Percentiles rank a stretch among this genome's conserved stretches.
These are phyloP conservation scores for Zele albiditarsus DNA, from an alignment of 2,888 invertebrate species.

Conservation along the genomic window DNA sequence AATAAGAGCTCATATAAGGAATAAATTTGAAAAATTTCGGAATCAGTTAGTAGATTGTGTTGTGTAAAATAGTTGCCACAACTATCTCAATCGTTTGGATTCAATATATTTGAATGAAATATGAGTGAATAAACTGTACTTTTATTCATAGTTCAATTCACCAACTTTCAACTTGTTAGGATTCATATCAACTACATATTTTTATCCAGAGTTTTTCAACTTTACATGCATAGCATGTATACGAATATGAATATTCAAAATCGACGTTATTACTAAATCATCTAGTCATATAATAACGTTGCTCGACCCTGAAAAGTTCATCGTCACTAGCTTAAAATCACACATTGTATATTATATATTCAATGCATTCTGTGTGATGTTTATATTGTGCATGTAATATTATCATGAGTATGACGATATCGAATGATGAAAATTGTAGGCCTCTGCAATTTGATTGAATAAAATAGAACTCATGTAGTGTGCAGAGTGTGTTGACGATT, in stretches of 20 bases:
- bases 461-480: slow-evolving; percentile 19
- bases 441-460: slow-evolving; percentile 12
- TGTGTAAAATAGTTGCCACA: too few relatives aligned
- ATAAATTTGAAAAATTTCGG: too few relatives aligned
- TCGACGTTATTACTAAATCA: not conserved
- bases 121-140: too few relatives aligned
- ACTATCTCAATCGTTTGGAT: too few relatives aligned
- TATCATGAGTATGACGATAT: not conserved
- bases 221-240: too few relatives aligned
- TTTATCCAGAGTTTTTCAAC: not conserved
- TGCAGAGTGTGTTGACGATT: slow-evolving; percentile 30
- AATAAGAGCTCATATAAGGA: too few relatives aligned
- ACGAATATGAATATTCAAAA: not conserved
- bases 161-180: too few relatives aligned
- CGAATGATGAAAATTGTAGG: not conserved
- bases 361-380: not conserved
- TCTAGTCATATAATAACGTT: not conserved
- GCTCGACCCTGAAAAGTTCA: not conserved
- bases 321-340: not conserved
- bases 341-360: not conserved
- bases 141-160: too few relatives aligned
- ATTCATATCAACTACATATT: not conserved
- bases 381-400: not conserved
- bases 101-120: too few relatives aligned
- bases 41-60: too few relatives aligned